A percentile compares a stretch with the other conserved stretches of the same genome.
phyloP scores from a whole-genome alignment of 2,113 vertebrate species.

The Tretioscincus oriximinensis region DNA sequence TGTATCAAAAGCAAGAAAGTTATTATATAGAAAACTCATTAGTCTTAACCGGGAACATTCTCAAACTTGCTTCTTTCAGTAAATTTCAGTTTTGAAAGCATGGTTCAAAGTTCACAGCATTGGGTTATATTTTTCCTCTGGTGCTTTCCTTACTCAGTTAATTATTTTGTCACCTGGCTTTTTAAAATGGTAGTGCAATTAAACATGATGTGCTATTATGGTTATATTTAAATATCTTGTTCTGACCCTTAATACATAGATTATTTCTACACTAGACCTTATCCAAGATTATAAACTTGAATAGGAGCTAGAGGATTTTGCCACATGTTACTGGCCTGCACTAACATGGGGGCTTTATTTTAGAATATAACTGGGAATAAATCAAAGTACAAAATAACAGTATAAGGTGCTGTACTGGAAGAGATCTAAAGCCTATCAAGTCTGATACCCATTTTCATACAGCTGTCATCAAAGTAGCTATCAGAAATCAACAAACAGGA shows the following conservation, averaged over 20 bases:
- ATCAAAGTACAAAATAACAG: background rate
- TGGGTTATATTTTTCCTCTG: background rate
- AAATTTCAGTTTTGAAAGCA: constrained; percentile 10
- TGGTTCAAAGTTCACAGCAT: background rate
- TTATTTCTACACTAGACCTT: too few species aligned
- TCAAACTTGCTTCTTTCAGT: background rate
- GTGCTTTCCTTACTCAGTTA: background rate
- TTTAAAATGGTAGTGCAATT: constrained; percentile 2
- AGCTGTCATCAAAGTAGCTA: background rate
- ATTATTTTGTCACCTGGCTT: constrained; percentile 3
- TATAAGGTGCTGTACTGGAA: background rate
- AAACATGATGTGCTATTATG: background rate
- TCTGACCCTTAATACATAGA: background rate
- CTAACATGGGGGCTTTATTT: too few species aligned
- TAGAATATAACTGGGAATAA: too few species aligned
- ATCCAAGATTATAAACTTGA: too few species aligned
- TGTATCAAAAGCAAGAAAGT: constrained; percentile 4
- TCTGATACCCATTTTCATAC: too few species aligned
- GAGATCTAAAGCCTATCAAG: background rate
- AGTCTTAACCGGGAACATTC: constrained; percentile 7
- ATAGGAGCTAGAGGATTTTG: too few species aligned
- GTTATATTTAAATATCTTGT: background rate
- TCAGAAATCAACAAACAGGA: background rate
- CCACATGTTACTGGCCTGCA: too few species aligned
- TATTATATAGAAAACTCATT: constrained; percentile 19